Evolutionary conservation across 2,888 invertebrate genomes (phyloP), one percentile per base, ranked within the genome.

Genomic region (Branchipolynoe longqiensis): DNA sequence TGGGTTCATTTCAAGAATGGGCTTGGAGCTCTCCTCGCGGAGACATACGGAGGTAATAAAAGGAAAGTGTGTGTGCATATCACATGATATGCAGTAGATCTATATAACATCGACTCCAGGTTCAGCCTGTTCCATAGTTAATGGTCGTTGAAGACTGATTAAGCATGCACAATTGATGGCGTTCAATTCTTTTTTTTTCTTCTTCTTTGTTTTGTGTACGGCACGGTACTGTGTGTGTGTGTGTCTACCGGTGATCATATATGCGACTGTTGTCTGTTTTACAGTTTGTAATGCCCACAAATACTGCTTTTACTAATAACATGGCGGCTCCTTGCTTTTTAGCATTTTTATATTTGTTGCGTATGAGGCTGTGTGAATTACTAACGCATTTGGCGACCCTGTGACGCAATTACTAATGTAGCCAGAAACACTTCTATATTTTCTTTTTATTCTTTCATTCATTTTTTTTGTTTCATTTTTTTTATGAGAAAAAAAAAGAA

Each of bases 221-320:
- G 38, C 69, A 69, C 69, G 33, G 69, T 69, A 69, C 69, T 3
- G n/a, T n/a, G n/a, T n/a, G n/a, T n/a, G n/a, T 38, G 69, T 69
- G 69, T 38, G 69, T 69, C 69, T 69, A 69, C 69, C 69, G 69
- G 69, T 69, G 69, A 69, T 69, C 38, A 69, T 38, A 69, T 36
- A 69, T 69, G 38, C 12, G 69, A n/a, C 6, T 69, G 38, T 69
- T 69, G 69, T 69, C 69, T 69, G 69, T 69, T 38, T n/a, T 33
- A 25, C 18, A 25, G 22, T 14, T 69, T 12, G 69, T 69, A 22
- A 36, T 69, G 38, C 3, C 69, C 38, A 38, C 18, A 38, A 36
- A 69, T 69, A 38, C 69, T 69, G 69, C 69, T 69, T 69, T 38
- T 69, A 0, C 33, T 69, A 12, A 69, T 36, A n/a, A 33, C 4